Evolutionary conservation across 2,797 vertebrate genomes (phyloP).

Genomic region (Prunella strophiata): DNA sequence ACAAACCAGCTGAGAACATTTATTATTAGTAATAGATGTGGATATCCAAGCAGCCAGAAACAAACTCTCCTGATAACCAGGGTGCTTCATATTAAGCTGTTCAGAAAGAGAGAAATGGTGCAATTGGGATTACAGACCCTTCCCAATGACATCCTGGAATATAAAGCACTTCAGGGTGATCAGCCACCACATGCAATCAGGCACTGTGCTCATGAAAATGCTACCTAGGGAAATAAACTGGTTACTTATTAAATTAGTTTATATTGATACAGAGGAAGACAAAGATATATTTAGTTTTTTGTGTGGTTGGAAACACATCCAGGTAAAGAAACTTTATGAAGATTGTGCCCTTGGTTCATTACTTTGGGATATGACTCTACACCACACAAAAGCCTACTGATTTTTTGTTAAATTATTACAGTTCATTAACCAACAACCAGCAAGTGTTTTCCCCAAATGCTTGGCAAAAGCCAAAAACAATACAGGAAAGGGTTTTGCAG

Average conservation of each 20-base stretch:
- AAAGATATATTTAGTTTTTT: neutral
- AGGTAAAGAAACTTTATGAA: neutral
- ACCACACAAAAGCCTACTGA: neutral
- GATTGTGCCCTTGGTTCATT: neutral
- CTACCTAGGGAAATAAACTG: neutral
- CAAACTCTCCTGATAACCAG: neutral
- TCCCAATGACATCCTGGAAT: neutral
- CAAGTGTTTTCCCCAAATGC: neutral
- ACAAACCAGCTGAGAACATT: neutral
- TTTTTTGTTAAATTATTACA: neutral
- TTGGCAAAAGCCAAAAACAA: neutral
- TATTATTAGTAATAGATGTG: rapidly evolving
- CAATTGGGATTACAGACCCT: neutral
- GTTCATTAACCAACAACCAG: neutral
- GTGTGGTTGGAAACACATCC: neutral
- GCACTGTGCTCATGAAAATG: neutral
- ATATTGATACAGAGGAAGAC: neutral
- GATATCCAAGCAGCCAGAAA: neutral
- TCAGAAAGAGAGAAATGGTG: neutral
- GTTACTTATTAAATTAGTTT: neutral
- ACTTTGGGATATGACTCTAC: neutral
- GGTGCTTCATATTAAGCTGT: rapidly evolving
- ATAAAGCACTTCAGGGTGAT: neutral
- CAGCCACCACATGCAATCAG: neutral
- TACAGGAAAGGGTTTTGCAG: neutral